A percentile compares a stretch with the other conserved stretches of the same genome.
These are phyloP conservation scores for Stenchaetothrips biformis DNA, from an alignment of 2,888 invertebrate species.

Conservation along the genomic window DNA sequence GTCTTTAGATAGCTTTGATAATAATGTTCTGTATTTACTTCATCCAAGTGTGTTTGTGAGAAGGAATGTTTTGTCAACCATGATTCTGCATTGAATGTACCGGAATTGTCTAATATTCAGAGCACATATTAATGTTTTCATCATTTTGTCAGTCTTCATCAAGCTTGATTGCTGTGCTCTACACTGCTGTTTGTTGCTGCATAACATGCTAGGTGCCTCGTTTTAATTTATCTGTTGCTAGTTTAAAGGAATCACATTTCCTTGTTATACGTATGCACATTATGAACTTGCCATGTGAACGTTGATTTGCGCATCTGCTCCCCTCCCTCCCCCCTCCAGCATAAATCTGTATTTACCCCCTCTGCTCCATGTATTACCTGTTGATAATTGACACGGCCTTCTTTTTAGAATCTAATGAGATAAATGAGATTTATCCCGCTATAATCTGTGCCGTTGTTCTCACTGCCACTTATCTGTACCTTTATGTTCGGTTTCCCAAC, in stretches of 20 bases:
- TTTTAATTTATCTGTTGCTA: slow-evolving; percentile 1
- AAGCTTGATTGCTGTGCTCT: neutral
- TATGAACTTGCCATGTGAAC: slow-evolving; percentile 13
- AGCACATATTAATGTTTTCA: neutral
- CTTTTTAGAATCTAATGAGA: too few relatives aligned
- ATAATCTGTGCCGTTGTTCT: neutral
- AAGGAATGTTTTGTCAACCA: neutral
- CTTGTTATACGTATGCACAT: slow-evolving; percentile 23
- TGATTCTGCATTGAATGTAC: neutral
- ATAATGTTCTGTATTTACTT: slow-evolving; percentile 12
- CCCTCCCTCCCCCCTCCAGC: neutral
- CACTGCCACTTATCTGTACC: slow-evolving; percentile 3
- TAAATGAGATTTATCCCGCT: too few relatives aligned
- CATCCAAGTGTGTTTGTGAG: neutral
- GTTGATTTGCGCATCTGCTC: neutral
- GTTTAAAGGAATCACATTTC: slow-evolving; percentile 4
- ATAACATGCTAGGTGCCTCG: neutral
- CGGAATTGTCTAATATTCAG: neutral
- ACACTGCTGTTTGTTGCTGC: neutral
- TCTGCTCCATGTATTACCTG: neutral
- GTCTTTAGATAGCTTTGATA: slow-evolving; percentile 23
- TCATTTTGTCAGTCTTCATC: neutral
- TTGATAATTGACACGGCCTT: neutral
- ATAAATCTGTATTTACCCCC: neutral
- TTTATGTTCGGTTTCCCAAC: neutral